Conservation (phyloP, 2,113 vertebrate genomes). For the Nettapus auritus region DNA sequence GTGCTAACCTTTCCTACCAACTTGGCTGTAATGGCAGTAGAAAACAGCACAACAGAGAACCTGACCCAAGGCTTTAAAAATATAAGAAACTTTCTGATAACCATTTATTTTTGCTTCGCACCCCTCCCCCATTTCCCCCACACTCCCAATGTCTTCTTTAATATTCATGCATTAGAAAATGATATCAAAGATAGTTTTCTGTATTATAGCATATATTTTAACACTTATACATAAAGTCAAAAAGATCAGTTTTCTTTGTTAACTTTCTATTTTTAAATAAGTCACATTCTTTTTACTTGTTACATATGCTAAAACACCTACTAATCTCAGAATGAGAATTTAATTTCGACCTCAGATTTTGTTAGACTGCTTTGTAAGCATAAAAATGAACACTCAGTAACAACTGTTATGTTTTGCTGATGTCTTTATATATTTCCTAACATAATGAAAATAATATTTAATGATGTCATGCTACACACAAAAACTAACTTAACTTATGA, state of each 20-base stretch:
- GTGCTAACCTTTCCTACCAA: background rate
- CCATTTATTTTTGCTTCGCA: background rate
- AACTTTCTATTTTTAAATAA: background rate
- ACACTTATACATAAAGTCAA: background rate
- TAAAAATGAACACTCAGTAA: background rate
- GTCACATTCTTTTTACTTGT: background rate
- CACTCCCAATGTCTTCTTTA: background rate
- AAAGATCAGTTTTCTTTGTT: background rate
- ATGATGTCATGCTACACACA: background rate
- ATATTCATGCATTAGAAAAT: background rate
- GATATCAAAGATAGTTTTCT: background rate
- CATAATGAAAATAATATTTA: background rate
- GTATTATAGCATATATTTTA: background rate
- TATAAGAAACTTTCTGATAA: background rate
- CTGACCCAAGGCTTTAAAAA: background rate
- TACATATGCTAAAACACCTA: background rate
- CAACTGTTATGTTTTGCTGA: background rate
- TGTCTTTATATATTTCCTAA: background rate
- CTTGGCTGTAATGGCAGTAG: background rate
- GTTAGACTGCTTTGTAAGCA: background rate
- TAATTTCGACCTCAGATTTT: background rate
- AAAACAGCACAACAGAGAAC: background rate
- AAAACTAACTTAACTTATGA: background rate
- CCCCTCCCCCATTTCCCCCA: too few relatives aligned
- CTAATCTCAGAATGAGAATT: background rate